Percentiles rank a stretch among this genome's conserved stretches.
Evolutionary conservation across 2,113 vertebrate genomes (phyloP).

Genomic region (Hypocryptadius cinnamomeus): DNA sequence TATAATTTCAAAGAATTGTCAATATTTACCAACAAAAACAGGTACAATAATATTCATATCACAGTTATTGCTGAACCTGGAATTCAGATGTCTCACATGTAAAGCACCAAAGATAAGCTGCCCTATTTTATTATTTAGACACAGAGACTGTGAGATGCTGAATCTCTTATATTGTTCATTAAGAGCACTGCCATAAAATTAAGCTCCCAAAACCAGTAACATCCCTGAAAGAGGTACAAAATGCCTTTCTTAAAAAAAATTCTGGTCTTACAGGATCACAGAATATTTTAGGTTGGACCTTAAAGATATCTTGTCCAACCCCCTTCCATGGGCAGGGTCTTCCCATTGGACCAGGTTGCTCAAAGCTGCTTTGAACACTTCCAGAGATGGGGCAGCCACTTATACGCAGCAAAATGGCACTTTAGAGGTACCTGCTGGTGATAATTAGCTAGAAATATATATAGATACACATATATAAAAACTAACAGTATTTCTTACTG

Average conservation of each 20-base stretch:
- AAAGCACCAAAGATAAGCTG: neutral
- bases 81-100: neutral
- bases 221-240: neutral
- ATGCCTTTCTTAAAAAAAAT: neutral
- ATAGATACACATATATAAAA: neutral
- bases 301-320: neutral
- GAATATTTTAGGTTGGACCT: neutral
- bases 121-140: neutral
- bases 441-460: neutral
- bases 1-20: neutral
- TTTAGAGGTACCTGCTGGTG: neutral
- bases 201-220: neutral
- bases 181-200: neutral
- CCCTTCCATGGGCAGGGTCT: neutral
- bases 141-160: neutral
- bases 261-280: neutral
- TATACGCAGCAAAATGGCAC: neutral
- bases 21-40: neutral
- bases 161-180: neutral
- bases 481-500: neutral
- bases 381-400: neutral
- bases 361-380: neutral
- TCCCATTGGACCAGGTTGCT: neutral
- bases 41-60: neutral
- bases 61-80: neutral